Conservation (phyloP, 2,113 vertebrate species). For the Neolamprologus variostigma region DNA sequence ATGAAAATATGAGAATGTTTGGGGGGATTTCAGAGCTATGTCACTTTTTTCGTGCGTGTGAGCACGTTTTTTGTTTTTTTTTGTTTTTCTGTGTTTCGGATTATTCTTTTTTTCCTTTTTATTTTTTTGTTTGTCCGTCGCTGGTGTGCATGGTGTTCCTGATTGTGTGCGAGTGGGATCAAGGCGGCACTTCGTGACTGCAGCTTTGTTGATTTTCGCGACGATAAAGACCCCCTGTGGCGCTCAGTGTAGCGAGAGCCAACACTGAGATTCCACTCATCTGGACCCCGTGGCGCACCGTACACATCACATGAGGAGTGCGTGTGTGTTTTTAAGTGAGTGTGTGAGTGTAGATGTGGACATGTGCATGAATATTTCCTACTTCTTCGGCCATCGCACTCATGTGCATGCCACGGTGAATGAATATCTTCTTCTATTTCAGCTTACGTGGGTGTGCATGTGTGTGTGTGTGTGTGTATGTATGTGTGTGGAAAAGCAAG, state of each 20-base stretch:
- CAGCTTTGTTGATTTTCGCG: constrained; percentile 64
- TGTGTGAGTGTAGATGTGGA: not conserved
- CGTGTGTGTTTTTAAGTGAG: not conserved
- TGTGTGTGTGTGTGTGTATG: not conserved
- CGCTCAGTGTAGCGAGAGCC: constrained; percentile 67
- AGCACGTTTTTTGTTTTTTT: not conserved
- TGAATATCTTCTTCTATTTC: not conserved
- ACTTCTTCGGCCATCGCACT: not conserved
- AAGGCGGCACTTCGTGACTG: constrained; percentile 63
- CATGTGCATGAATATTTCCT: not conserved
- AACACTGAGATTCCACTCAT: constrained; percentile 64
- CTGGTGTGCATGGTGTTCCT: not conserved
- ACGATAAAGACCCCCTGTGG: constrained; percentile 64
- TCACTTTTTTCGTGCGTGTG: not conserved
- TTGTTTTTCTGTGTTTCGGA: not conserved
- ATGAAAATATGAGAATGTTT: constrained; percentile 11
- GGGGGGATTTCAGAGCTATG: not conserved
- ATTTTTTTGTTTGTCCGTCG: not conserved
- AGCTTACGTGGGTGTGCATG: not conserved
- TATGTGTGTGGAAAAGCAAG: not conserved
- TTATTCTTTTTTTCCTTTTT: not conserved
- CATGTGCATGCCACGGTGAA: not conserved
- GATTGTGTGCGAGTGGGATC: constrained; percentile 10
- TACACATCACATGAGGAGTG: constrained; percentile 53
- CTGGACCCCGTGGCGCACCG: constrained; percentile 50